These are phyloP conservation scores for Dryobotodes eremita DNA, from an alignment of 2,888 invertebrate genomes.

Conservation along the genomic window DNA sequence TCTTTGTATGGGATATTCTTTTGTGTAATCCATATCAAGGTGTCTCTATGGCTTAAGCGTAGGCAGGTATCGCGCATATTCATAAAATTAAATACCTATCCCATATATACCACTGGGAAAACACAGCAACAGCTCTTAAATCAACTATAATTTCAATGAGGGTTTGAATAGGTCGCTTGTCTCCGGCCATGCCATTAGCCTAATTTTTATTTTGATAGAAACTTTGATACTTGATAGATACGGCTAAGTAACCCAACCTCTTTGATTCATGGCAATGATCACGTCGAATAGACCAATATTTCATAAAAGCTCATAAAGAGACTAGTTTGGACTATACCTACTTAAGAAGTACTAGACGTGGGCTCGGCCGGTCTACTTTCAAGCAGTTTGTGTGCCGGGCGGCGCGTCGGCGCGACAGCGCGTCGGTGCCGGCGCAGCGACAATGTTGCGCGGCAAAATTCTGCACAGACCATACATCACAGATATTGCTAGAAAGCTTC, in stretches of 20 bases:
- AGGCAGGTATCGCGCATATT: constrained; percentile 13
- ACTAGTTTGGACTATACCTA: constrained; percentile 68
- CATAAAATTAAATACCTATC: constrained; percentile 20
- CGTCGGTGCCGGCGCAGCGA: constrained; percentile 51
- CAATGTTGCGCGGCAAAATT: constrained; percentile 74
- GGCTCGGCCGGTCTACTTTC: constrained; percentile 83
- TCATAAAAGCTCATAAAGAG: constrained; percentile 64
- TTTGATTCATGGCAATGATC: constrained; percentile 34
- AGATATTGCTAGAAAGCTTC: constrained; percentile 85
- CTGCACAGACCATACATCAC: constrained; percentile 76
- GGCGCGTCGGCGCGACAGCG: constrained; percentile 11
- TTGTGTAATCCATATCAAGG: constrained; percentile 75
- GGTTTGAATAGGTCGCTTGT: constrained; percentile 5
- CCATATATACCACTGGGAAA: constrained; percentile 14
- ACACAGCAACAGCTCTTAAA: constrained; percentile 11
- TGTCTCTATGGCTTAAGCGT: constrained; percentile 65
- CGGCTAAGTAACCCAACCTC: constrained; percentile 34
- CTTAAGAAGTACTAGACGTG: constrained; percentile 58
- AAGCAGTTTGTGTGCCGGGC: constrained; percentile 79
- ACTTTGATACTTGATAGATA: constrained; percentile 48
- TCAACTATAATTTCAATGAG: constrained; percentile 23
- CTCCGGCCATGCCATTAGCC: constrained; percentile 11
- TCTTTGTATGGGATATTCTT: constrained; percentile 83
- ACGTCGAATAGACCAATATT: constrained; percentile 48
- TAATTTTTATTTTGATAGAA: constrained; percentile 43